Evolutionary conservation across 2,113 vertebrate genomes (phyloP), one percentile per base, ranked within the genome.

Genomic region (Rhea pennata): DNA sequence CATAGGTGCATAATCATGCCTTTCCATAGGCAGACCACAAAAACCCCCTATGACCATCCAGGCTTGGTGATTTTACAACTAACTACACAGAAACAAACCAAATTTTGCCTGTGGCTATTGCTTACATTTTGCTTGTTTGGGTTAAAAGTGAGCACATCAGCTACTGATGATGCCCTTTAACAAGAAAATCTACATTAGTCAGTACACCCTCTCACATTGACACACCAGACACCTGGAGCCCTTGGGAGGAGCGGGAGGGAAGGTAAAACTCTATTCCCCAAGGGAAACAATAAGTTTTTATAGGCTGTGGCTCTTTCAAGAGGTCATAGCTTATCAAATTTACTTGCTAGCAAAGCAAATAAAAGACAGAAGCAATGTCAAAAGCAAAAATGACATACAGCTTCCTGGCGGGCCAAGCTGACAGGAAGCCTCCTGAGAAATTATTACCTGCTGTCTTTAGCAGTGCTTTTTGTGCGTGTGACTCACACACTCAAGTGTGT

Each of bases 1-100:
- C 54, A 62, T 46, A 74, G 69, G 10, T 77, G 15, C 7, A 77
- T 1, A 0, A 2, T 31, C 54, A 21, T 3, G 0, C 36, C 56
- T 56, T 79, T n/a, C 20, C 5, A 0, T 5, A 61, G 5, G 5
- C 23, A 70, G 33, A 56, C 5, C 5, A 65, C 64, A 84, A 80
- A 95, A 84, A 31, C 15, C 4, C 5, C 2, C 15, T 46, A 23
- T 27, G 46, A 2, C 8, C 31, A 27, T 12, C 7, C 21, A 26
- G 20, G 88, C 17, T 1, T 51, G 7, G 15, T 51, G 27, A 74
- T 39, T 72, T 74, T 50, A 53, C 31, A 62, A 40, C 48, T 19
- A 22, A 22, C 12, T 20, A 0, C 19, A 33, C 14, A 24, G 50
- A 92, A 89, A 54, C 9, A 50, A 80, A 58, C 1, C 4, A 51